Conservation (phyloP, 2,113 vertebrate species). For the Vulpes ferrilata region DNA sequence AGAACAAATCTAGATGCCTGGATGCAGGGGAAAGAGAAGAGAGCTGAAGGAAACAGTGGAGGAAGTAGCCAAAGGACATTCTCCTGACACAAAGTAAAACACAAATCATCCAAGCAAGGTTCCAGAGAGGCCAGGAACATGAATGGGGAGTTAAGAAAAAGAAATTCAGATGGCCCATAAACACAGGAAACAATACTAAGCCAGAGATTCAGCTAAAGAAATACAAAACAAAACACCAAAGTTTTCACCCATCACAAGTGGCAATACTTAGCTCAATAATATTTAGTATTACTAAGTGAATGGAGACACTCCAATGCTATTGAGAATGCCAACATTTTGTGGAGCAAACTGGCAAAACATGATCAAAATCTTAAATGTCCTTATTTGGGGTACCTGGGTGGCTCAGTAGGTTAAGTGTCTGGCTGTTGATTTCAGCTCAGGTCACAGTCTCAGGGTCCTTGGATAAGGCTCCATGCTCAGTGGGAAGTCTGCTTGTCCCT, state of each 20-base stretch:
- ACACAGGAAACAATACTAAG: not conserved
- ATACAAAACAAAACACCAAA: not conserved
- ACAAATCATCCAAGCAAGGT: not conserved
- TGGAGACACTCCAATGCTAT: not conserved
- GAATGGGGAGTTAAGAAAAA: not conserved
- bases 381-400: not conserved
- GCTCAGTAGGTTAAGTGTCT: not conserved
- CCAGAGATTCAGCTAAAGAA: not conserved
- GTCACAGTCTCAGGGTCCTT: not conserved
- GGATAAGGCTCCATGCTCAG: not conserved
- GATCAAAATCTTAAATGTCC: not conserved
- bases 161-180: not conserved
- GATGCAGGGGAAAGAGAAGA: not conserved
- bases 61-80: not conserved
- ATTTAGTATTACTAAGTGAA: not conserved
- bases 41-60: not conserved
- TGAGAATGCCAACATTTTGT: not conserved
- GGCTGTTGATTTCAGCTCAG: not conserved
- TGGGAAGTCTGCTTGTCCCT: not conserved
- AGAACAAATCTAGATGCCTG: not conserved
- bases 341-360: not conserved
- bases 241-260: not conserved
- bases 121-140: not conserved
- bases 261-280: not conserved
- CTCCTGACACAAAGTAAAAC: not conserved